Evolutionary conservation across 1,140 invertebrate species (phyloP).

Genomic region (Halictus rubicundus): DNA sequence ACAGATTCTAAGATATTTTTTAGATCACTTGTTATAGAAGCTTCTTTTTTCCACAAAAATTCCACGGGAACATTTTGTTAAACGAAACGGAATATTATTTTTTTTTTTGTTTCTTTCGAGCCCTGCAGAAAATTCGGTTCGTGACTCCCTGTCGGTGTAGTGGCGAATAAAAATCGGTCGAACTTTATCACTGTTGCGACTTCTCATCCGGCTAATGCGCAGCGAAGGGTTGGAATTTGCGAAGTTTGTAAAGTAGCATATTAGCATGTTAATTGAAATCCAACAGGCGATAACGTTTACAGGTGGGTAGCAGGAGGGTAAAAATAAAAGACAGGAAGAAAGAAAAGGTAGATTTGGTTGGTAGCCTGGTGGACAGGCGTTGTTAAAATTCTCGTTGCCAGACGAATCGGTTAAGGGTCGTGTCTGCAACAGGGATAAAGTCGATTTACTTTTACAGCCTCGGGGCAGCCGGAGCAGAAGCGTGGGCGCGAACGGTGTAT

Average conservation of each 20-base stretch:
- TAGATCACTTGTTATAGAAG: too few relatives aligned
- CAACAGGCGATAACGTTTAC: neutral
- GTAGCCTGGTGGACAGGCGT: neutral
- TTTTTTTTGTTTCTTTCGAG: too few relatives aligned
- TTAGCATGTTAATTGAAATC: neutral
- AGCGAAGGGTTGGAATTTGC: too few relatives aligned
- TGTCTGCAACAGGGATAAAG: slow-evolving; percentile 26
- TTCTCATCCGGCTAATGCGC: too few relatives aligned
- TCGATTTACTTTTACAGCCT: slow-evolving; percentile 54
- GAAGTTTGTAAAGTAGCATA: neutral
- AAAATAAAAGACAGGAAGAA: neutral
- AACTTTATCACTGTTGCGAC: too few relatives aligned
- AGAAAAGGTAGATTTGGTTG: neutral
- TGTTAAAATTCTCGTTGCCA: slow-evolving; percentile 8
- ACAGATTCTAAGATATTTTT: too few relatives aligned
- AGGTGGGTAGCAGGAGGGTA: neutral
- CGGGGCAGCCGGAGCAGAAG: slow-evolving; percentile 36
- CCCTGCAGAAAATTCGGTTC: too few relatives aligned
- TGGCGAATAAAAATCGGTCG: too few relatives aligned
- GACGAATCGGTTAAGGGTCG: slow-evolving; percentile 14
- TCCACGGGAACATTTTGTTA: too few relatives aligned
- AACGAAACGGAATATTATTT: too few relatives aligned
- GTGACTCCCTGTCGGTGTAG: too few relatives aligned
- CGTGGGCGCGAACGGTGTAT: slow-evolving; percentile 37
- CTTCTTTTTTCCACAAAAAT: too few relatives aligned